These are phyloP conservation scores for Trachelipus rathkii DNA, from an alignment of 1,140 invertebrate species.

Conservation along the genomic window DNA sequence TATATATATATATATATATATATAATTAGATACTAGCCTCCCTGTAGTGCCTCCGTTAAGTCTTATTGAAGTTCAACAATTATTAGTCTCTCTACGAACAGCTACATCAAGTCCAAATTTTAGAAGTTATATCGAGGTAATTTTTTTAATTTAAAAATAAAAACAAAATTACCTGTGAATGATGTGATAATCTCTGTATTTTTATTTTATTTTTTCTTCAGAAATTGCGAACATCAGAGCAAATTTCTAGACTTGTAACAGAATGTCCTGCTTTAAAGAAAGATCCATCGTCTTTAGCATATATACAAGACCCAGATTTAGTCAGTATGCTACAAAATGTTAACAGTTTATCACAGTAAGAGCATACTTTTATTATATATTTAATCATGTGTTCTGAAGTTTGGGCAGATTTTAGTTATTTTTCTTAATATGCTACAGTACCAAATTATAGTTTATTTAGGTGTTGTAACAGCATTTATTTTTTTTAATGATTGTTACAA, in stretches of 20 bases:
- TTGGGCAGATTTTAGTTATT: too few species aligned
- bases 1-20: neutral
- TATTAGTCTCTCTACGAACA: neutral
- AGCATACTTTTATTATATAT: too few species aligned
- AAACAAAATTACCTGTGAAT: too few species aligned
- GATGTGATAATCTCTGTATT: too few species aligned
- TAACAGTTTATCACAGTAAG: neutral
- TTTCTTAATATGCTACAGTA: too few species aligned
- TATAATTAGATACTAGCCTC: neutral
- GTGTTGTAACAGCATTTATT: too few species aligned
- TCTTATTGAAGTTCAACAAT: slow-evolving; percentile 3
- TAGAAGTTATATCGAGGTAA: neutral
- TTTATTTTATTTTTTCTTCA: neutral
- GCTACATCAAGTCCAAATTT: neutral
- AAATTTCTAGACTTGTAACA: neutral
- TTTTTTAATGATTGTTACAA: too few species aligned
- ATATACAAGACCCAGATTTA: neutral
- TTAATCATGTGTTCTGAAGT: too few species aligned
- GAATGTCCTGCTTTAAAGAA: neutral
- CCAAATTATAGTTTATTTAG: too few species aligned
- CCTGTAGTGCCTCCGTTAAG: neutral
- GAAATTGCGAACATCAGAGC: neutral
- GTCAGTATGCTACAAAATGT: neutral
- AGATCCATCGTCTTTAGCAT: neutral
- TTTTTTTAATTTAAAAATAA: too few species aligned